A percentile compares a stretch with the other conserved stretches of the same genome.
phyloP scores from a whole-genome alignment of 2,113 vertebrate species.

The Bos javanicus region DNA sequence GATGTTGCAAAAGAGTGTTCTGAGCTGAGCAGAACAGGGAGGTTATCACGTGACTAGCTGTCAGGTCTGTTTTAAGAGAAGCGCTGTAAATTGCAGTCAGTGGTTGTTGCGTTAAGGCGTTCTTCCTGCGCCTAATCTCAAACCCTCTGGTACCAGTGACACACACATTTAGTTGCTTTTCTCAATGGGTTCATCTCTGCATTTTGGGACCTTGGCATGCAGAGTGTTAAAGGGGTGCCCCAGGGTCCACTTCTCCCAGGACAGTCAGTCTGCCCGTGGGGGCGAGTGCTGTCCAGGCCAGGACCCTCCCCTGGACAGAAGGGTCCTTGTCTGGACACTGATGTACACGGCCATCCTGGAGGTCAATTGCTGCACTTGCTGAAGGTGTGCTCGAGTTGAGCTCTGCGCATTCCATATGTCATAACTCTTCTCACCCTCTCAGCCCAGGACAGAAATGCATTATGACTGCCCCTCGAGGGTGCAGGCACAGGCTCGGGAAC shows the following conservation, averaged over 20 bases:
- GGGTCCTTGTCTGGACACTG: background rate
- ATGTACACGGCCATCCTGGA: background rate
- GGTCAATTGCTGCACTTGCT: background rate
- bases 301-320: background rate
- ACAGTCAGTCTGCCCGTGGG: background rate
- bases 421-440: background rate
- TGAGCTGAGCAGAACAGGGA: background rate
- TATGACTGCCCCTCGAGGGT: background rate
- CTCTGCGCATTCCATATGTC: rapidly evolving
- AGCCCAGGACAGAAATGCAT: background rate
- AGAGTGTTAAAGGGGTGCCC: background rate
- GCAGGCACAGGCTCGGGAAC: background rate
- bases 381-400: background rate
- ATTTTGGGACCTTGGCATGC: background rate
- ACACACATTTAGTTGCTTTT: background rate
- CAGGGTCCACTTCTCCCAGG: background rate
- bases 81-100: background rate
- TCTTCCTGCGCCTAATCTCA: background rate
- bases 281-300: background rate
- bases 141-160: background rate
- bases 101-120: background rate
- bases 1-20: background rate
- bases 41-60: background rate
- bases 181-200: background rate
- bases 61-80: background rate